phyloP scores from a whole-genome alignment of 1,140 invertebrate species.

The Trichoplusia ni region DNA sequence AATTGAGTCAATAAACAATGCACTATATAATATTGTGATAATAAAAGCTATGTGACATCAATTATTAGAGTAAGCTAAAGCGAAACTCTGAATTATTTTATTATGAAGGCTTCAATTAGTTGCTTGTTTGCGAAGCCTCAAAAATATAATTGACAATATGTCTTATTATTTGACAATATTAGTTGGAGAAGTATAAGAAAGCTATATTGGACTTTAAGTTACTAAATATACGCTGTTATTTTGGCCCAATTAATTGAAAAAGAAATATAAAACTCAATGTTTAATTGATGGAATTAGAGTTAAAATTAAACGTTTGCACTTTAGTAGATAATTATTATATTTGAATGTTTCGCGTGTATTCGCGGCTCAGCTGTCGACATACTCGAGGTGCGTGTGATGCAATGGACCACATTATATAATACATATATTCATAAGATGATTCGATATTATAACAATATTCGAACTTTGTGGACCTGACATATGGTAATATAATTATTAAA shows the following conservation, averaged over 20 bases:
- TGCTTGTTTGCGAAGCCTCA: constrained; percentile 4
- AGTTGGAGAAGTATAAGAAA: not conserved
- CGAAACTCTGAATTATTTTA: not conserved
- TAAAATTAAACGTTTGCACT: constrained; percentile 9
- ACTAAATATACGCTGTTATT: not conserved
- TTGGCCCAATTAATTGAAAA: not conserved
- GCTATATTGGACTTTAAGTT: constrained; percentile 2
- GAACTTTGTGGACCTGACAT: not conserved
- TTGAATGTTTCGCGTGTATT: not conserved
- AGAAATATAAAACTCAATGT: not conserved
- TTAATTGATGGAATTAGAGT: constrained; percentile 5
- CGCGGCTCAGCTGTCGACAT: constrained; percentile 10
- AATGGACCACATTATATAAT: constrained; percentile 18
- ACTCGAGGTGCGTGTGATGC: constrained; percentile 15
- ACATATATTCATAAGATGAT: constrained; percentile 20
- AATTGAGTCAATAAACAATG: constrained; percentile 69
- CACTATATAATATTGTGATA: constrained; percentile 70
- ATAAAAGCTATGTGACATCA: constrained; percentile 38
- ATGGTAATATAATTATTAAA: too few relatives aligned
- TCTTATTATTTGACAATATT: not conserved
- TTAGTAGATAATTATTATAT: not conserved
- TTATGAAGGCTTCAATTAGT: constrained; percentile 1
- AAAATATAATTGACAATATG: not conserved
- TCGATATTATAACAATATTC: not conserved
- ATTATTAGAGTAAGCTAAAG: constrained; percentile 33